These are phyloP conservation scores for Psephotus haematonotus DNA, from an alignment of 2,113 vertebrate genomes.

Conservation along the genomic window DNA sequence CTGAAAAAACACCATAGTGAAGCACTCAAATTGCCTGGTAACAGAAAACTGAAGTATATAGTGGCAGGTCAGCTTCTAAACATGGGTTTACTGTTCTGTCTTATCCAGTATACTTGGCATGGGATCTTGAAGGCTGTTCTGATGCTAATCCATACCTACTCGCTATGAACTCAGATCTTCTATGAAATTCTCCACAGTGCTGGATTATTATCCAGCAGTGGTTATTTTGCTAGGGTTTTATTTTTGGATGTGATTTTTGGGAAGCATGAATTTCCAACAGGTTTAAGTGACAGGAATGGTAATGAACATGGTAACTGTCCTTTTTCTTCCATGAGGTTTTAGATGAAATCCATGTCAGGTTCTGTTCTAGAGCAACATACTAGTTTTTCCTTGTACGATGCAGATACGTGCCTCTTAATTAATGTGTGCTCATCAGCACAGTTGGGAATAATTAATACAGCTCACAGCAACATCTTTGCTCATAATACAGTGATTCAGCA, in stretches of 20 bases:
- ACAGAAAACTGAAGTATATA: background rate
- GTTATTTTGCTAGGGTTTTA: background rate
- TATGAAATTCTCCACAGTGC: background rate
- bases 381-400: accelerated
- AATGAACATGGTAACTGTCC: background rate
- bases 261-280: background rate
- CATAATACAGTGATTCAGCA: background rate
- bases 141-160: background rate
- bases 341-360: background rate
- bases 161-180: background rate
- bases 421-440: background rate
- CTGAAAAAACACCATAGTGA: background rate
- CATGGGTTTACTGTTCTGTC: background rate
- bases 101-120: background rate
- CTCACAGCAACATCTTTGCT: background rate
- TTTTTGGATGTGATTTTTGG: background rate
- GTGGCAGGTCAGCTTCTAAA: slow-evolving; percentile 1
- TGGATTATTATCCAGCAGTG: background rate
- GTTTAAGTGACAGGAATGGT: background rate
- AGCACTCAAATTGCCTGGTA: background rate
- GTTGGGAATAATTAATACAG: background rate
- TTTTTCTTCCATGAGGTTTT: background rate
- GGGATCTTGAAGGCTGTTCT: background rate
- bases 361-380: background rate
- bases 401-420: background rate